Conservation (phyloP, 2,888 invertebrate species). For the Lasioglossum calceatum region DNA sequence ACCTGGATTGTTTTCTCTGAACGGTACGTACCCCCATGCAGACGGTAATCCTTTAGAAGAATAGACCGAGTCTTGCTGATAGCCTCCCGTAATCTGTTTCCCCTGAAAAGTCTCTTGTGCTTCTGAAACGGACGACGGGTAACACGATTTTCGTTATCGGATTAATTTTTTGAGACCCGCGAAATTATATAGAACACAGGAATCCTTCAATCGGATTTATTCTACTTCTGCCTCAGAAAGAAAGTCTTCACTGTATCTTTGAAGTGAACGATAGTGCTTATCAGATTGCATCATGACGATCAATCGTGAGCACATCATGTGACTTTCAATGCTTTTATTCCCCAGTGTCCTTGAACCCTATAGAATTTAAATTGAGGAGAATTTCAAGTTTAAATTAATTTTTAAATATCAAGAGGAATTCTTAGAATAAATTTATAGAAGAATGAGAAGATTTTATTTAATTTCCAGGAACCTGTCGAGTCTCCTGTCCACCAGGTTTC, state of each 20-base stretch:
- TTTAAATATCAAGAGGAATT: too few species aligned
- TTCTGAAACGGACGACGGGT: neutral
- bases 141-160: neutral
- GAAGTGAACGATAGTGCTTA: neutral
- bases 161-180: neutral
- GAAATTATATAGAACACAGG: neutral
- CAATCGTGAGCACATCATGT: neutral
- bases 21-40: constrained; percentile 86
- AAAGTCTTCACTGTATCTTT: neutral
- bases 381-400: too few species aligned
- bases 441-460: neutral
- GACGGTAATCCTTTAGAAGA: constrained; percentile 17
- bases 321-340: neutral
- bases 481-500: constrained; percentile 90
- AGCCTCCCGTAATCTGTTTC: neutral
- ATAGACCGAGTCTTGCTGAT: neutral
- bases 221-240: neutral
- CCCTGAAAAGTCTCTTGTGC: neutral
- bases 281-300: neutral
- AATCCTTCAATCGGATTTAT: neutral
- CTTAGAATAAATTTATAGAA: neutral
- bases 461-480: constrained; percentile 88
- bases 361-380: neutral
- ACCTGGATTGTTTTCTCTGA: constrained; percentile 89
- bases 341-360: neutral